Evolutionary conservation across 2,113 vertebrate genomes (phyloP), one percentile per base, ranked within the genome.

Genomic region (Megalops atlanticus): DNA sequence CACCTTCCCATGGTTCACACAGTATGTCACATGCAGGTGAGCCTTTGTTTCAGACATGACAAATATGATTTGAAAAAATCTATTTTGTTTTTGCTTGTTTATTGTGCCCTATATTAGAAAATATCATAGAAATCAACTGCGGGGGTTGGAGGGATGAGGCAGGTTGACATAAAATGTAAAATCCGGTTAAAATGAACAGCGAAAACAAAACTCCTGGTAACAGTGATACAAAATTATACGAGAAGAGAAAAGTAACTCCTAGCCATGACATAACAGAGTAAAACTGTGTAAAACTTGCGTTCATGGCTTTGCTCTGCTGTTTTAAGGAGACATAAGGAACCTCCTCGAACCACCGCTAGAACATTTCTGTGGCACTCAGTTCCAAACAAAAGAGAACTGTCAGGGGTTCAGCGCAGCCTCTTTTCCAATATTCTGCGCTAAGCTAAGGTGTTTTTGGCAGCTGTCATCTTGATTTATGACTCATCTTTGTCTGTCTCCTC

Each of bases 391-490:
- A 64, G 58, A 64, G 31, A 24, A 11, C n/a, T 10, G 58, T 31
- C 8, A n/a, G n/a, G 8, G 58, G 58, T 31, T 64, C 58, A 11
- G 31, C 58, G 58, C 58, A 6, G 58, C 31, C 58, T 2, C n/a
- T 64, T 15, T 27, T 31, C 58, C 24, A 31, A 31, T 64, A 64
- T 31, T 31, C n/a, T 0, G 27, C 11, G 58, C 12, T 14, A 38
- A 38, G 69, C 69, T 14, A 38, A 4, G 69, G 69, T 38, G 69
- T 71, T 35, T 71, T 71, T 21, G 31, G 69, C 36, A 38, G 69
- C 69, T 38, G 69, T 71, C 69, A 21, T 31, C 36, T 71, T 38
- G 69, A 71, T 71, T 71, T 38, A 71, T 38, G 69, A 18, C 69
- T 18, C n/a, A 5, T 71, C 35, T 71, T 6, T 71, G n/a, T 35